Percentiles rank a stretch among this genome's conserved stretches.
Conservation (phyloP, 2,797 vertebrate species). For the Arctocebus calabarensis region DNA sequence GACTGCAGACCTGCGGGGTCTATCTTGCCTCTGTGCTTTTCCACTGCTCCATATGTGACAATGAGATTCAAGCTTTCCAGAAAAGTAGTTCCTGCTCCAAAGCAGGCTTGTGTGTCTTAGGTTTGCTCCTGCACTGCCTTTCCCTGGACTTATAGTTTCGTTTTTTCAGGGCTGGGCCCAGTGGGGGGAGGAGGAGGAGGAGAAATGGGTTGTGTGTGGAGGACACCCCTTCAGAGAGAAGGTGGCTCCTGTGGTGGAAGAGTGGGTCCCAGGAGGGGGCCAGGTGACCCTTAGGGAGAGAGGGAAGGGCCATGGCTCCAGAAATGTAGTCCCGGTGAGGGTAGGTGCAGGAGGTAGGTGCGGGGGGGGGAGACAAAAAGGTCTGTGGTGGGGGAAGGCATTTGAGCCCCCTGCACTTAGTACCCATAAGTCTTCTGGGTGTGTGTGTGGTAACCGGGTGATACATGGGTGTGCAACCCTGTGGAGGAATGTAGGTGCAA, state of each 20-base stretch:
- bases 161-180: background rate
- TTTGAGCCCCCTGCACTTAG: background rate
- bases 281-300: background rate
- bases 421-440: background rate
- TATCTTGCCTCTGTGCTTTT: background rate
- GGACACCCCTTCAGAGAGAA: background rate
- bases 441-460: rapidly evolving
- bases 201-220: background rate
- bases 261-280: background rate
- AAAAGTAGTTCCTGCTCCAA: background rate
- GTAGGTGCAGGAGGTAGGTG: background rate
- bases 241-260: background rate
- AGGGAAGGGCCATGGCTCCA: background rate
- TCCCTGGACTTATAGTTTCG: background rate
- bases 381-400: rapidly evolving
- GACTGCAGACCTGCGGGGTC: background rate
- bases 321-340: background rate
- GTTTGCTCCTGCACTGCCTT: background rate
- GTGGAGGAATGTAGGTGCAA: background rate
- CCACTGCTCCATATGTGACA: background rate
- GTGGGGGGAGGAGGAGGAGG: background rate
- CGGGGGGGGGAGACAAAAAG: background rate
- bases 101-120: background rate
- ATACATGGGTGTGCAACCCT: rapidly evolving
- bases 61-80: background rate